Conservation (phyloP, 1,140 invertebrate species). For the Ptiloglossa arizonensis region DNA sequence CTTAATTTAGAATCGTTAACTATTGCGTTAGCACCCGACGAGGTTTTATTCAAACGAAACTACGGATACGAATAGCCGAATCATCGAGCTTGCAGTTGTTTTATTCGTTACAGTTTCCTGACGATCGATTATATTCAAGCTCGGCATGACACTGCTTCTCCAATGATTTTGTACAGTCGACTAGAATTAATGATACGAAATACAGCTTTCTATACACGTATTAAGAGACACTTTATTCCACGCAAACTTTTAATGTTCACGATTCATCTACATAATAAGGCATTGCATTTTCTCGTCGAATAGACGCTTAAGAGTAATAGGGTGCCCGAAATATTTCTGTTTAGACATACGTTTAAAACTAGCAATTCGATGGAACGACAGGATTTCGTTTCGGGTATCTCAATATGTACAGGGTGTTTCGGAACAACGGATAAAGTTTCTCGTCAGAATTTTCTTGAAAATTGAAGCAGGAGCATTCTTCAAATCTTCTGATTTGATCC, state of each 20-base stretch:
- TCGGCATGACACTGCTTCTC: background rate
- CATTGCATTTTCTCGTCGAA: conserved; percentile 9
- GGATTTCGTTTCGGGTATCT: background rate
- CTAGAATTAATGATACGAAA: conserved; percentile 9
- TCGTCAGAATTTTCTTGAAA: no score
- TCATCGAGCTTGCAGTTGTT: background rate
- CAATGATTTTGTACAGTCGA: conserved; percentile 12
- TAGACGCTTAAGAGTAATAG: background rate
- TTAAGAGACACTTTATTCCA: conserved; percentile 9
- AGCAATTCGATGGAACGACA: background rate
- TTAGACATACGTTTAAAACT: no score
- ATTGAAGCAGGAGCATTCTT: no score
- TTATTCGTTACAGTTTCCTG: background rate
- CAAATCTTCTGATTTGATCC: no score
- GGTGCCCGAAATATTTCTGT: no score
- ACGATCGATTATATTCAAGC: background rate
- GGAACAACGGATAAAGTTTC: no score
- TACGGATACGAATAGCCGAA: background rate
- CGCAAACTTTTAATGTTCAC: background rate
- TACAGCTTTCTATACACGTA: conserved; percentile 6
- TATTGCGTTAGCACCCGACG: conserved; percentile 1
- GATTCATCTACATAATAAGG: conserved; percentile 13
- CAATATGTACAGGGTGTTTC: no score
- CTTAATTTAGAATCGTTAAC: conserved; percentile 46
- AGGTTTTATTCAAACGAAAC: conserved; percentile 24